These are phyloP conservation scores for Lethocerus indicus DNA, from an alignment of 1,140 invertebrate genomes.

Conservation along the genomic window DNA sequence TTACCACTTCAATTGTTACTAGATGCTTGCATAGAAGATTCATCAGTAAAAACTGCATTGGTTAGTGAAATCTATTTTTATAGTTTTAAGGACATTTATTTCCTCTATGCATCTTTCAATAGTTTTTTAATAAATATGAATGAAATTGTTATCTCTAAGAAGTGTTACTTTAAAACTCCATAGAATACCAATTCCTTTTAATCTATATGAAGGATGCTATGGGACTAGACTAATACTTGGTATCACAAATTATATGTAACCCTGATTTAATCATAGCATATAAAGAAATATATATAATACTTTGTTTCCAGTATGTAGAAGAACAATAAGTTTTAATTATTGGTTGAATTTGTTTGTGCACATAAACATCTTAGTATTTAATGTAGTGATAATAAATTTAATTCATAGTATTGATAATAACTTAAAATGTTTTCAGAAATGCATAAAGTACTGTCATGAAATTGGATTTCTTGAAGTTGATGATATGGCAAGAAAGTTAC, in stretches of 20 bases:
- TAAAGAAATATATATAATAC: too few species aligned
- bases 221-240: not conserved
- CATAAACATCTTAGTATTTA: constrained; percentile 3
- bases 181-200: not conserved
- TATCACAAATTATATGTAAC: too few species aligned
- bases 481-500: constrained; percentile 25
- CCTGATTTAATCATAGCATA: too few species aligned
- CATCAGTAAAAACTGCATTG: constrained; percentile 28
- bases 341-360: not conserved
- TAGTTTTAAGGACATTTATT: constrained; percentile 1
- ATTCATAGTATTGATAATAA: constrained; percentile 6
- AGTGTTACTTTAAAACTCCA: not conserved
- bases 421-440: constrained; percentile 24
- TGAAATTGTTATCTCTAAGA: not conserved
- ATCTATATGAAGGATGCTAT: not conserved
- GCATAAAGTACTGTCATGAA: constrained; percentile 33
- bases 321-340: too few species aligned
- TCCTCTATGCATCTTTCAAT: not conserved
- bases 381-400: constrained; percentile 1
- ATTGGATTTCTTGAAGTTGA: constrained; percentile 29
- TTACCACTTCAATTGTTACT: constrained; percentile 28
- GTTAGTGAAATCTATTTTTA: constrained; percentile 20
- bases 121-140: not conserved
- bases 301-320: too few species aligned
- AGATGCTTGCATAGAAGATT: constrained; percentile 28